Base-by-base conservation (phyloP, 2,888 invertebrate genomes). In the Cephonodes hylas region DNA sequence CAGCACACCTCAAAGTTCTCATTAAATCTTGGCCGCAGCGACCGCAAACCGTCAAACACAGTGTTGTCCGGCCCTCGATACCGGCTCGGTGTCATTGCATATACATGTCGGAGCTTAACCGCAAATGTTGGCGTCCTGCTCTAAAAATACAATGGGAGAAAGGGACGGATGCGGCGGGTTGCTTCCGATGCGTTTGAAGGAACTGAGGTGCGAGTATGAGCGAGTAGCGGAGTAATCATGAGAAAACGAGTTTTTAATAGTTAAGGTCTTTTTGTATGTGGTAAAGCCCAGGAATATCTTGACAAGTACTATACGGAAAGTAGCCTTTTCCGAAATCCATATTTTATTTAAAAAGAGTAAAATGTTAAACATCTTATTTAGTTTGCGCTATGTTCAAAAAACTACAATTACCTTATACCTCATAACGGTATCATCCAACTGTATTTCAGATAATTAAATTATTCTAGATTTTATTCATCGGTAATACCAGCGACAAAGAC, bases 1-100 rank as follows among this genome's bases (percentile, higher is more conserved):
- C 5, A 22, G 13, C 23, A 23, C 46, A 46, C 46, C 46, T 31
- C 45, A 34, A 59, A 59, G 13, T 42, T 67, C 63, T 74, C 73
- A 77, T 74, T 75, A 71, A 71, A 69, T 53, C 48, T 64, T 62
- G 61, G n/a, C 65, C 61, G 59, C 64, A 67, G 68, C 65, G 66
- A 72, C 77, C 73, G 65, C 75, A 70, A 73, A 67, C 72, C 71
- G 71, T 77, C 80, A 78, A 75, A 74, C 68, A 63, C 79, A 80
- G 76, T 61, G 64, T 70, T 68, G 68, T 70, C 66, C 66, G 56
- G 66, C 58, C 64, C 67, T 75, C 72, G 70, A 75, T 74, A 66
- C 69, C 62, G 62, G 63, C 67, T 71, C 66, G 66, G 70, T 72
- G 72, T 74, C 71, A 73, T 64, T 62, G 63, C 64, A 60, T 48